phyloP scores from a whole-genome alignment of 2,797 vertebrate species.

The Pseudomugil tenellus region DNA sequence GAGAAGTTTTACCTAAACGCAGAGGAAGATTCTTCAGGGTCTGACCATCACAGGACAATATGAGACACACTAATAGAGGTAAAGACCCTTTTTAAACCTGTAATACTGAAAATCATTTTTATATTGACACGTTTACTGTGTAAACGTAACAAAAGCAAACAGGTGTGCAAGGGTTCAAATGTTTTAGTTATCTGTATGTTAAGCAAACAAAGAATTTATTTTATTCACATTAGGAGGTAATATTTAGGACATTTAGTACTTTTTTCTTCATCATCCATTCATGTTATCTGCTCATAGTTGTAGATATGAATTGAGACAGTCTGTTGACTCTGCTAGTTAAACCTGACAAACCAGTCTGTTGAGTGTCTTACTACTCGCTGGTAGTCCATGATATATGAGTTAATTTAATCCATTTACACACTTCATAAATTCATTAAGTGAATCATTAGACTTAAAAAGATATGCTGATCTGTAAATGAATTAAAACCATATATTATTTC shows the following conservation, averaged over 20 bases:
- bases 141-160: neutral
- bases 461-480: neutral
- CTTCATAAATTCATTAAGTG: neutral
- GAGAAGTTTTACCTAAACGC: neutral
- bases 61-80: slow-evolving; percentile 47
- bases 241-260: neutral
- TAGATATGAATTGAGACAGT: slow-evolving; percentile 26
- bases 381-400: slow-evolving; percentile 3
- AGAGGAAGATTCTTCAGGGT: neutral
- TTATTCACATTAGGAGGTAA: neutral
- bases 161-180: neutral
- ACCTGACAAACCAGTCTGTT: slow-evolving; percentile 58
- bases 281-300: neutral
- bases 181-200: neutral
- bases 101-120: slow-evolving; percentile 15
- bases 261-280: neutral
- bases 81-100: slow-evolving; percentile 23
- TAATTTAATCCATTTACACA: neutral
- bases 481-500: neutral
- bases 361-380: neutral
- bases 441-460: neutral
- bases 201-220: neutral
- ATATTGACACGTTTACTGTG: neutral
- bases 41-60: slow-evolving; percentile 14
- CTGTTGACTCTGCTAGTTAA: slow-evolving; percentile 36